A percentile compares a stretch with the other conserved stretches of the same genome.
phyloP scores from a whole-genome alignment of 53 echinoderm and acorn worm genomes.

The Astropecten irregularis region DNA sequence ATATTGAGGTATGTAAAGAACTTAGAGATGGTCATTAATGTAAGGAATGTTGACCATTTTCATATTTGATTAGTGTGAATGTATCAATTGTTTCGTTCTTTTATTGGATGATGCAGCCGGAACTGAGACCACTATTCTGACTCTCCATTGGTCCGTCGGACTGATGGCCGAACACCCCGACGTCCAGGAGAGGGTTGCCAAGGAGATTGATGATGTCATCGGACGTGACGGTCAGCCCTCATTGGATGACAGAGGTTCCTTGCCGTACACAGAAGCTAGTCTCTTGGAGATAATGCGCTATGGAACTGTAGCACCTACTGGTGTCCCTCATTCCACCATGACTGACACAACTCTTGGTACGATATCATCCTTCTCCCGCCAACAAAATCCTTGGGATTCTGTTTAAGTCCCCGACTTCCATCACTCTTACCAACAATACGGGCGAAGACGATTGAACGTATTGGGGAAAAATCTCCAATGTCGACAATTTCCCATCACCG shows the following conservation, averaged over 20 bases:
- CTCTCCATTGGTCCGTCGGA: slow-evolving; percentile 77
- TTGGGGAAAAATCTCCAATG: too few species aligned
- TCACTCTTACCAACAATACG: neutral
- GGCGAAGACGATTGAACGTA: too few species aligned
- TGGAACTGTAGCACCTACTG: slow-evolving; percentile 60
- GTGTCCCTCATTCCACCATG: slow-evolving; percentile 73
- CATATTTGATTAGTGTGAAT: too few species aligned
- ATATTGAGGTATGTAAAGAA: too few species aligned
- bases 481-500: too few species aligned
- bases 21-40: too few species aligned
- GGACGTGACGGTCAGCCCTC: slow-evolving; percentile 66
- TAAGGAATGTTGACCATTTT: too few species aligned
- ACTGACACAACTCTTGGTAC: slow-evolving; percentile 70
- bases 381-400: neutral
- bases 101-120: slow-evolving; percentile 53
- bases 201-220: slow-evolving; percentile 77
- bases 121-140: slow-evolving; percentile 75
- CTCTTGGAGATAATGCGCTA: slow-evolving; percentile 74
- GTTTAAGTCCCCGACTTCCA: too few species aligned
- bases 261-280: slow-evolving; percentile 79
- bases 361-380: neutral
- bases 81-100: too few species aligned
- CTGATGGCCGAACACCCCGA: slow-evolving; percentile 65
- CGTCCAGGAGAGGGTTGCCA: slow-evolving; percentile 70
- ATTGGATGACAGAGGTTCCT: slow-evolving; percentile 62